Evolutionary conservation across 1,140 invertebrate species (phyloP), one percentile per base, ranked within the genome.

Genomic region (Camponotus floridanus): DNA sequence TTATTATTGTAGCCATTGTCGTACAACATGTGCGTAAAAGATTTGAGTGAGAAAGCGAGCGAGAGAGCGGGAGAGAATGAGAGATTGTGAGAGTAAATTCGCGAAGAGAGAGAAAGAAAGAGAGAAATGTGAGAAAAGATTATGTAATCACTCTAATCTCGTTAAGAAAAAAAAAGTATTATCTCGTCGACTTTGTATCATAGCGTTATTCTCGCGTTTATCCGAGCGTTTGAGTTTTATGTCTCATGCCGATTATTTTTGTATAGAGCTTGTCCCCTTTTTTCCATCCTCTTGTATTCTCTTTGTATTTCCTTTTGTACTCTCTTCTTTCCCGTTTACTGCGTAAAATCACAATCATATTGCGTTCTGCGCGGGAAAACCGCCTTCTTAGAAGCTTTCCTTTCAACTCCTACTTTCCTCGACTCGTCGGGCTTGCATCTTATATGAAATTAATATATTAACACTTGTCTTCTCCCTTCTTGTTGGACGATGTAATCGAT

Each of bases 361-460:
- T 79, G 62, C 57, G 42, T 78, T 86, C 18, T 48, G 13, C 45
- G 26, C 36, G 45, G 36, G 55, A 71, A 85, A 85, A 64, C 73
- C 55, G 57, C 68, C 26, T 55, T 65, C 80, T 85, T 87, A 79
- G 74, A 67, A 91, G 76, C 73, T 51, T 51, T 51, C 2, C 48
- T 51, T 51, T 15, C 13, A 51, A 18, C 48, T 51, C 13, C 5
- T 86, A 88, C 84, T 87, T 84, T 76, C 70, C 21, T 73, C 39
- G 68, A 74, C 78, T 88, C 68, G 51, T 90, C 84, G 55, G 86
- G 73, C 87, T 86, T 68, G 79, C 59, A 85, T 59, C 73, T 74
- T n/a, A 87, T n/a, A 87, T 89, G 86, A 93, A 93, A 94, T 93
- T 94, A 93, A 94, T 94, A 94, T 94, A 94, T 94, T 94, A 93